Evolutionary conservation across 2,113 vertebrate species (phyloP), one percentile per base, ranked within the genome.

Genomic region (Heptranchias perlo): DNA sequence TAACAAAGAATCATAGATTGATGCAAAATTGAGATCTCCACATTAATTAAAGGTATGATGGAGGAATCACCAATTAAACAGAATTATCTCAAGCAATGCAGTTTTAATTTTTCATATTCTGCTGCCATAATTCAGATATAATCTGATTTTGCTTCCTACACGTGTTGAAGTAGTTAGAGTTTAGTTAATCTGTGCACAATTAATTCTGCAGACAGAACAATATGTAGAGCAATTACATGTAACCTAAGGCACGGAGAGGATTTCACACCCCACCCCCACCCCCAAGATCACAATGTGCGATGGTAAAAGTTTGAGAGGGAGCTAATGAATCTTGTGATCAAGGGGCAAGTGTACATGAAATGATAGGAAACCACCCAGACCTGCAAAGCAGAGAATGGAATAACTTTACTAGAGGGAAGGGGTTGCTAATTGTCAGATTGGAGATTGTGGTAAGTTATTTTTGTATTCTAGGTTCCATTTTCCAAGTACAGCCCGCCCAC

Each of bases 11-110:
- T 82, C n/a, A n/a, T n/a, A 82, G 31, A 61, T 62, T 39, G 16
- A 62, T 93, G 23, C 35, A 62, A 39, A 62, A 93, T 62, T 93
- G 89, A 93, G 89, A 62, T n/a, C 16, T n/a, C 4, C 28, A 92
- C 14, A 18, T 92, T 58, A 4, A 61, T 58, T 92, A 61, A 87
- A 73, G 8, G 4, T 49, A n/a, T 61, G 54, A 61, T 61, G 87
- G 54, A 89, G 25, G 11, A 92, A 58, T 58, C 87, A 92, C 31
- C 31, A 92, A n/a, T 58, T 82, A 82, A 82, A 47, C 76, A 21
- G 76, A 82, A 82, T 16, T 89, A 89, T 92, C 54, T 92, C 52
- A 92, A 92, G 87, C 87, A 92, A 61, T 64, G 4, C 7, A 82
- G 54, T n/a, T 93, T 62, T 93, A 7, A 18, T 18, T 62, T 10